phyloP scores from a whole-genome alignment of 2,888 invertebrate genomes.

The Eilema depressum region DNA sequence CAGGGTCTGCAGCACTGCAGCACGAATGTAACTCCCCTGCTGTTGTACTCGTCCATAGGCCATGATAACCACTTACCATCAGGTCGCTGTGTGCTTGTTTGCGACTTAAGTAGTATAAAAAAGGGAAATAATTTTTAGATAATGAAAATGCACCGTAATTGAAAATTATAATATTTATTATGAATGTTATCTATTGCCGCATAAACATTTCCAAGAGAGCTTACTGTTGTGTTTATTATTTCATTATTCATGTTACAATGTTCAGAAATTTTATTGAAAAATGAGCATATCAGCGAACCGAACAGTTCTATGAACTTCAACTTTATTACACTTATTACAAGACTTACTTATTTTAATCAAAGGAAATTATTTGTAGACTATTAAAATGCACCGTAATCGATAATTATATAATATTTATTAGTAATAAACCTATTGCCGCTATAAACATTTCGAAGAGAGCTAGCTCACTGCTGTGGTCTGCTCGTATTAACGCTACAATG shows the following conservation, averaged over 20 bases:
- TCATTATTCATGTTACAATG: constrained; percentile 29
- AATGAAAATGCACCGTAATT: constrained; percentile 31
- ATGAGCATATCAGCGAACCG: constrained; percentile 30
- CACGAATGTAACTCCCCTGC: too few species aligned
- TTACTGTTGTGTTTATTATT: constrained; percentile 47
- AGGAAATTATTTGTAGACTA: neutral
- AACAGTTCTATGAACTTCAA: constrained; percentile 1
- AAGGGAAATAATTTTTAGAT: neutral
- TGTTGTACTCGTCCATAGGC: too few species aligned
- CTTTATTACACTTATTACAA: neutral
- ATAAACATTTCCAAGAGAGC: constrained; percentile 49
- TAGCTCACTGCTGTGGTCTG: constrained; percentile 3
- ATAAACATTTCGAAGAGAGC: constrained; percentile 4
- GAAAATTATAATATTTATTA: constrained; percentile 57
- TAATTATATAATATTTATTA: constrained; percentile 9
- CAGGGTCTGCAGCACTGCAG: too few species aligned
- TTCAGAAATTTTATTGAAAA: constrained; percentile 24
- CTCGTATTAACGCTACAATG: neutral
- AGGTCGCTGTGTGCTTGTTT: too few species aligned
- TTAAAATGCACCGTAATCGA: neutral
- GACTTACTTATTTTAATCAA: neutral
- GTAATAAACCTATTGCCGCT: constrained; percentile 4
- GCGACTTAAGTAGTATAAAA: too few species aligned
- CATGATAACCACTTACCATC: too few species aligned
- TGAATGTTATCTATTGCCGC: constrained; percentile 55